phyloP scores from a whole-genome alignment of 2,888 invertebrate genomes.

The Dysmachus trigonus region DNA sequence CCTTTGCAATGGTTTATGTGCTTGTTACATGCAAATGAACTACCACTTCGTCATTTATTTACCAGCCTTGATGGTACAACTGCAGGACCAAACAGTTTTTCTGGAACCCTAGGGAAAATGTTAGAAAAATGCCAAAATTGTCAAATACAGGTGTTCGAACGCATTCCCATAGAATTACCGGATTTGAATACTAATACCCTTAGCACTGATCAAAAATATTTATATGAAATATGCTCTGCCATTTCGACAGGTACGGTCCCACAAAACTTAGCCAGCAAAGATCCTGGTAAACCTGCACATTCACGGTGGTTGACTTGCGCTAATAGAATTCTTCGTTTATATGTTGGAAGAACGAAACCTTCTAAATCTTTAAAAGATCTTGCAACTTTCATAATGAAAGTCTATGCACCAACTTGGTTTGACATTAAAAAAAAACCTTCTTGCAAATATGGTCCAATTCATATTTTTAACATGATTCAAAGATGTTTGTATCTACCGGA shows the following conservation, averaged over 20 bases:
- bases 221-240: conserved; percentile 40
- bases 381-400: conserved; percentile 13
- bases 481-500: background rate
- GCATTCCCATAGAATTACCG: conserved; percentile 27
- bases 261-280: background rate
- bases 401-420: conserved; percentile 45
- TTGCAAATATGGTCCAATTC: conserved; percentile 36
- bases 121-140: conserved; percentile 40
- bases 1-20: conserved; percentile 44
- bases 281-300: conserved; percentile 40
- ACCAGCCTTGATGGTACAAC: conserved; percentile 41
- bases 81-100: conserved; percentile 44
- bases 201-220: conserved; percentile 46
- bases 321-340: conserved; percentile 35
- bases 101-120: conserved; percentile 38
- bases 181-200: conserved; percentile 28
- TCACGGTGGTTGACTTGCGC: conserved; percentile 38
- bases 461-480: conserved; percentile 34
- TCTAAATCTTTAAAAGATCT: conserved; percentile 41
- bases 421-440: conserved; percentile 42
- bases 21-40: conserved; percentile 41
- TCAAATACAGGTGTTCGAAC: conserved; percentile 29
- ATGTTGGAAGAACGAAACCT: conserved; percentile 43
- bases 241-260: conserved; percentile 28
- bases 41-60: conserved; percentile 45